Evolutionary conservation across 2,888 invertebrate genomes (phyloP), one percentile per base, ranked within the genome.

Genomic region (Mimumesa dahlbomi): DNA sequence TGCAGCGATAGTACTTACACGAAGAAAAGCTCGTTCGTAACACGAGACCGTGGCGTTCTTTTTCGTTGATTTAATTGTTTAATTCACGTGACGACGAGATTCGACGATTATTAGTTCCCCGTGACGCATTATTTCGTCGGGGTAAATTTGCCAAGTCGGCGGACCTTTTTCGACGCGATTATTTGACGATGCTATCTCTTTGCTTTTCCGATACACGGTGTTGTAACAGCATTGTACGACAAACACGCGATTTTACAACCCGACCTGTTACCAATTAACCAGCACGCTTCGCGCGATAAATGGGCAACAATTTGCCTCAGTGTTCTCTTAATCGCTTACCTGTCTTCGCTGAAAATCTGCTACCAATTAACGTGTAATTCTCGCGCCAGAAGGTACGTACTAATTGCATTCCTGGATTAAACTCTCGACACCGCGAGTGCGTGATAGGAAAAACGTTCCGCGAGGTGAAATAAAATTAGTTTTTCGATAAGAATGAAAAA

Each of bases 81-180:
- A 6, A 1, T 29, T 29, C 29, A 29, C 4, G 14, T 31, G 40
- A 3, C 18, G 19, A 21, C 9, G 21, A 38, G 16, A 22, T 38
- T 19, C n/a, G 45, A 58, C 49, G 43, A 59, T 62, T 48, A 45
- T n/a, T 19, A 19, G n/a, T n/a, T n/a, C n/a, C 13, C n/a, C 16
- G 42, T 67, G 72, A 62, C 68, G 64, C 52, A 46, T 42, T 52
- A 29, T 40, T 58, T 66, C 21, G 19, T 65, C 48, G 63, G 48
- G 25, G 52, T 64, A 76, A 79, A 73, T 75, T 76, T 72, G 43
- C 77, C 34, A 34, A 62, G 77, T 61, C 70, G 81, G 73, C 62
- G 48, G n/a, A 71, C 40, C 67, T 75, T 81, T 81, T 77, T 64
- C 57, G 45, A 42, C 46, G 29, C 64, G n/a, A 74, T 49, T 50